Percentiles rank a stretch among this genome's conserved stretches.
phyloP scores from a whole-genome alignment of 1,140 invertebrate species.

The Drosophila melanogaster region DNA sequence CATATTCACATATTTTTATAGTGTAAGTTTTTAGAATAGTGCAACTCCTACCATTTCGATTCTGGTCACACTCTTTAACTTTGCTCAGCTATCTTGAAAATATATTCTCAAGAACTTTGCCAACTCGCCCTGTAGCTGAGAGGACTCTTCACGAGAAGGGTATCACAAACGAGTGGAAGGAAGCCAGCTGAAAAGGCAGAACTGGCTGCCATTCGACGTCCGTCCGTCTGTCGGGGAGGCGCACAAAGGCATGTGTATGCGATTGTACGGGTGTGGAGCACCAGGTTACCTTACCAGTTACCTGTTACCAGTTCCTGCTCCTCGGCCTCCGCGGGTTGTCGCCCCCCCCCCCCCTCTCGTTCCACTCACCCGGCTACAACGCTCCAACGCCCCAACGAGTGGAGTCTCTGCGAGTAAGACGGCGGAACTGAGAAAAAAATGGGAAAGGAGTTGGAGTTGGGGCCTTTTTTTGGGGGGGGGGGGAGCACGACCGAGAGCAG shows the following conservation, averaged over 20 bases:
- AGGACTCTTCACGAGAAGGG: neutral
- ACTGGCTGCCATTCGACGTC: conserved; percentile 44
- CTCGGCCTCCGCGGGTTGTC: neutral
- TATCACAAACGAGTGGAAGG: conserved; percentile 22
- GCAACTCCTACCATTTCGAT: too few relatives aligned
- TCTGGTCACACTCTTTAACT: too few relatives aligned
- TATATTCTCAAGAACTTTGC: too few relatives aligned
- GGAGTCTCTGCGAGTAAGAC: conserved; percentile 24
- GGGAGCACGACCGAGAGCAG: neutral
- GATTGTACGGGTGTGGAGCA: conserved; percentile 22
- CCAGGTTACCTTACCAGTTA: conserved; percentile 16
- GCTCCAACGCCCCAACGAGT: conserved; percentile 61
- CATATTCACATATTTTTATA: too few relatives aligned
- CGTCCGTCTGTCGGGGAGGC: conserved; percentile 35
- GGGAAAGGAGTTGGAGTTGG: conserved; percentile 9
- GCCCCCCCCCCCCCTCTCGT: neutral
- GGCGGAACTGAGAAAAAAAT: conserved; percentile 28
- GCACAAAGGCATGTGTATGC: conserved; percentile 34
- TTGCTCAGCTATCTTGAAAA: too few relatives aligned
- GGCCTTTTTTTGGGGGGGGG: neutral
- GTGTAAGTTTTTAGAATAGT: too few relatives aligned
- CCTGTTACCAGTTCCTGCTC: conserved; percentile 40
- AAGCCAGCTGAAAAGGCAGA: conserved; percentile 41
- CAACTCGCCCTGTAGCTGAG: neutral
- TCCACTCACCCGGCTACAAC: conserved; percentile 45